Evolutionary conservation across 2,113 vertebrate species (phyloP), one percentile per base, ranked within the genome.

Genomic region (Cottus gobio): DNA sequence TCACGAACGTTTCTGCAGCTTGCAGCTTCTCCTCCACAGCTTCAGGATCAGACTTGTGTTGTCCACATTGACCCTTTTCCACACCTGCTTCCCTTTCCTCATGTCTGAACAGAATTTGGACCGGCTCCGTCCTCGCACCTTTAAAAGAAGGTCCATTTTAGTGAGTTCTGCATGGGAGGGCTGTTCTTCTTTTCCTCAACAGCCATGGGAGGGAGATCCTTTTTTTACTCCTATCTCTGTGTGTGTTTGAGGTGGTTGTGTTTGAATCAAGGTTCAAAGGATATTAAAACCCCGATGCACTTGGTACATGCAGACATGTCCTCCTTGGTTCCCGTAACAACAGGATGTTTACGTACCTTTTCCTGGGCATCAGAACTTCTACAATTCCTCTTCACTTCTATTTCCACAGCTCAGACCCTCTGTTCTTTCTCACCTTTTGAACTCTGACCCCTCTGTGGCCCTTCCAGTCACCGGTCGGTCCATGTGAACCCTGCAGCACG

Each of bases 71-170:
- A 83, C 62, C 58, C 64, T 86, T 37, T 73, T 56, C 80, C 63
- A 42, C 79, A 76, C 84, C 65, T 82, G 50, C 89, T 75, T 81
- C 75, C 83, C 75, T 80, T 71, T 86, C 78, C 54, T 67, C 77
- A 2, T 85, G 83, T 93, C 82, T 90, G 89, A 88, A 88, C 93
- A 94, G 93, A 94, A 84, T 75, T 75, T 91, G 91, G 91, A 92
- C 73, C 84, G 78, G 69, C 88, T 88, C 75, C 34, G 64, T 20
- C 84, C 79, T 77, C 79, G 77, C 82, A 86, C 89, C 92, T 92
- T 85, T 94, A 95, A 84, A 82, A 94, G 93, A 92, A 84, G 91
- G 93, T 93, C 93, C 87, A 90, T 93, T 89, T 64, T 92, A 94
- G 95, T 94, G 93, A 94, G 93, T 95, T 90, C 66, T 89, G 80